Percentiles rank a stretch among this genome's conserved stretches.
phyloP scores from a whole-genome alignment of 2,113 vertebrate species.

The Cnemophilus loriae region DNA sequence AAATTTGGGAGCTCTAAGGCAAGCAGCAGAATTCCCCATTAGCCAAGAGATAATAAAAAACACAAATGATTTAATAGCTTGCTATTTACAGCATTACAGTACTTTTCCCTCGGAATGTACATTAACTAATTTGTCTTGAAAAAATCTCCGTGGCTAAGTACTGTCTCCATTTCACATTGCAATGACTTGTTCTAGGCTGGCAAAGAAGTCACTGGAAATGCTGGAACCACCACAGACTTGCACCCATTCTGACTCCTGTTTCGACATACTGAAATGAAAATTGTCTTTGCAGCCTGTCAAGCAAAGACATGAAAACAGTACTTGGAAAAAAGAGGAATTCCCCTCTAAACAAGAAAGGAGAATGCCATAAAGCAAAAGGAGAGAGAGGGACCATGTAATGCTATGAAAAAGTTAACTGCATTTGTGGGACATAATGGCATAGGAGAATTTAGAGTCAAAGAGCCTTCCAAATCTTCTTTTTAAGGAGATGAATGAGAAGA shows the following conservation, averaged over 20 bases:
- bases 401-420: neutral
- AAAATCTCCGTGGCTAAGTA: neutral
- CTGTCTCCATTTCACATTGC: neutral
- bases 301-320: neutral
- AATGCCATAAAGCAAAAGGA: neutral
- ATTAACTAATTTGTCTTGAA: constrained; percentile 5
- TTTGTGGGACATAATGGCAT: neutral
- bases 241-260: neutral
- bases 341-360: neutral
- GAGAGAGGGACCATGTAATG: neutral
- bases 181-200: neutral
- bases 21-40: neutral
- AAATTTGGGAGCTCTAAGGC: neutral
- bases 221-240: neutral
- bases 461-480: neutral
- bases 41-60: neutral
- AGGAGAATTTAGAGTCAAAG: neutral
- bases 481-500: neutral
- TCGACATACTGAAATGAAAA: neutral
- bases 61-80: neutral
- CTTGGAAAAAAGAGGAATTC: neutral
- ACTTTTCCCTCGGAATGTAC: neutral
- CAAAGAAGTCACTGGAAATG: neutral
- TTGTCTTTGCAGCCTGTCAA: neutral
- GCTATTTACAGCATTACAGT: constrained; percentile 3